These are phyloP conservation scores for Grus americana DNA, from an alignment of 2,113 vertebrate genomes.

Conservation along the genomic window DNA sequence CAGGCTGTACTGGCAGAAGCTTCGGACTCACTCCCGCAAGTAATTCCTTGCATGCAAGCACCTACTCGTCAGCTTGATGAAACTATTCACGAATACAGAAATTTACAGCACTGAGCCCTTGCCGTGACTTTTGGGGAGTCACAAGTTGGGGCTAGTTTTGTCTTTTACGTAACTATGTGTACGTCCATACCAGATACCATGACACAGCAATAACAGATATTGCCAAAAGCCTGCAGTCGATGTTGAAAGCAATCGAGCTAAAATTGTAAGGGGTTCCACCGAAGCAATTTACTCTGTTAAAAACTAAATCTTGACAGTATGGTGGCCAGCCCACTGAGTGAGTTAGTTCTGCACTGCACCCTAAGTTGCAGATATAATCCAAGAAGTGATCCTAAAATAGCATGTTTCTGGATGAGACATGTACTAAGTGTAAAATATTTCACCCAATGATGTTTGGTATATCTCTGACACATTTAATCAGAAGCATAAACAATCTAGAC, in stretches of 20 bases:
- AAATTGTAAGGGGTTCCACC: not conserved
- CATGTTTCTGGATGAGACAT: not conserved
- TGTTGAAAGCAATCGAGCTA: not conserved
- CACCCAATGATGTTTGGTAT: not conserved
- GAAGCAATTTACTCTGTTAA: not conserved
- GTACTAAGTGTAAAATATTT: not conserved
- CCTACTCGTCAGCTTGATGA: not conserved
- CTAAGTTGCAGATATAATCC: not conserved
- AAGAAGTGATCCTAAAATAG: not conserved
- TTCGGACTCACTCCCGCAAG: not conserved
- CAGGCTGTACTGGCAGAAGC: not conserved
- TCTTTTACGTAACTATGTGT: not conserved
- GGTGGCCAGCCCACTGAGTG: not conserved
- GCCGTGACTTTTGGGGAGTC: not conserved
- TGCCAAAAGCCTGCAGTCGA: not conserved
- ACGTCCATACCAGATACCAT: not conserved
- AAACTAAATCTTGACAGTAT: not conserved
- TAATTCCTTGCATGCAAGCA: constrained; percentile 7
- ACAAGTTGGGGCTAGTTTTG: not conserved
- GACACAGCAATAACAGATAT: not conserved
- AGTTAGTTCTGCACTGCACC: not conserved
- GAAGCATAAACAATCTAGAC: not conserved
- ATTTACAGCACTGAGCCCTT: not conserved
- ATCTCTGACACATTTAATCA: not conserved
- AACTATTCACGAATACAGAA: not conserved